Base-by-base conservation (phyloP, 2,888 invertebrate species). In the Orthosia gothica region DNA sequence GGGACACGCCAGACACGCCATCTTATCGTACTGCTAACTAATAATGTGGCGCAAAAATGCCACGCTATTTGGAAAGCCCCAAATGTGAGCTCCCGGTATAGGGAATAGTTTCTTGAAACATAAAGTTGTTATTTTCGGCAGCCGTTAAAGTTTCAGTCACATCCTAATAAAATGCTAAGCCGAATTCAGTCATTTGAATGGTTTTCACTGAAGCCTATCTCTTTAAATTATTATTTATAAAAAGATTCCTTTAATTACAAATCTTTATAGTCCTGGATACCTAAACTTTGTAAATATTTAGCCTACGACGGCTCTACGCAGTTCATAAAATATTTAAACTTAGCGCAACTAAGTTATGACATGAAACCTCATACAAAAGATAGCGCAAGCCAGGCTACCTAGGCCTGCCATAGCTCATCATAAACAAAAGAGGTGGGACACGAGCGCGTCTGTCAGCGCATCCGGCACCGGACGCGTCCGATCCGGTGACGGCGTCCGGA, bases 391-490 rank as follows among this genome's bases (percentile, higher is more conserved):
- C 58, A 59, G 52, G 12, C 45, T 47, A 47, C 49, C 67, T 64
- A 76, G 77, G 57, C n/a, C 54, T 58, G 55, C 15, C 67, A 58
- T 64, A 70, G 59, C 18, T 49, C 18, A 40, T 62, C 64, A 65
- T 71, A 71, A 70, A 82, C 85, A 82, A 71, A 69, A 66, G 65
- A 85, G 85, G 68, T 71, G 78, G 58, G 68, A 70, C 65, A 58
- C 68, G 32, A 62, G 68, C 65, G 61, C 62, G 61, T 62, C 81
- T 82, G 81, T 59, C 81, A 50, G 64, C 57, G 78, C 85, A 76
- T 71, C 85, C 81, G 81, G 67, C 64, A 47, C 70, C 64, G 82
- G 82, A 68, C 70, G 82, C 54, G 61, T 23, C 69, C 58, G 76
- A 62, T 55, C 70, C 77, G 83, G 57, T 54, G 16, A 54, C 57